These are phyloP conservation scores for Nymphicus hollandicus DNA, from an alignment of 2,113 vertebrate species.

Conservation along the genomic window DNA sequence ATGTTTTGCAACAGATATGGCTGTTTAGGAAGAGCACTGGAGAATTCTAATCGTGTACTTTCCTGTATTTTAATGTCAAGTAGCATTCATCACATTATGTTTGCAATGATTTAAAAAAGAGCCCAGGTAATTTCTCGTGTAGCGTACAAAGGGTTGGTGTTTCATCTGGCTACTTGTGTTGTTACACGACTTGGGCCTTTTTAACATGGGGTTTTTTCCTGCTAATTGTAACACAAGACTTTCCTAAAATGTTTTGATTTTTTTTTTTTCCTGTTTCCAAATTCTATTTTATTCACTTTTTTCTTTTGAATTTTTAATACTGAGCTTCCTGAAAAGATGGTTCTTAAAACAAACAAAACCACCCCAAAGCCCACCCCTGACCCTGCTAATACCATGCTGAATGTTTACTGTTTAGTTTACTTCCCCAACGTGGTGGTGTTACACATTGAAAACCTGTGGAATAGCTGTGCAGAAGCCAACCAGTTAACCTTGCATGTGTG, in stretches of 20 bases:
- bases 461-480: not conserved
- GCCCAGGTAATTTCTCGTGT: not conserved
- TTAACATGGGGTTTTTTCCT: not conserved
- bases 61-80: not conserved
- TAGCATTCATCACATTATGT: not conserved
- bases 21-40: not conserved
- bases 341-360: not conserved
- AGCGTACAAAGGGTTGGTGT: not conserved
- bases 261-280: not conserved
- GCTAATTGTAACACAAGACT: not conserved
- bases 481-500: not conserved
- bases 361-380: rapidly evolving
- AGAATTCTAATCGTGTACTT: not conserved
- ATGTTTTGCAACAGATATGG: not conserved
- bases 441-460: not conserved
- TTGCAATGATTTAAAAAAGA: not conserved
- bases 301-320: not conserved
- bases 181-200: not conserved
- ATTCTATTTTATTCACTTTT: not conserved
- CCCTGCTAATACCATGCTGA: not conserved
- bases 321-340: not conserved
- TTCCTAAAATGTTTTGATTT: not conserved
- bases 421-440: not conserved
- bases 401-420: not conserved
- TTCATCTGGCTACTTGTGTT: not conserved